Conservation (phyloP, 2,113 vertebrate species). For the Grammomys surdaster region DNA sequence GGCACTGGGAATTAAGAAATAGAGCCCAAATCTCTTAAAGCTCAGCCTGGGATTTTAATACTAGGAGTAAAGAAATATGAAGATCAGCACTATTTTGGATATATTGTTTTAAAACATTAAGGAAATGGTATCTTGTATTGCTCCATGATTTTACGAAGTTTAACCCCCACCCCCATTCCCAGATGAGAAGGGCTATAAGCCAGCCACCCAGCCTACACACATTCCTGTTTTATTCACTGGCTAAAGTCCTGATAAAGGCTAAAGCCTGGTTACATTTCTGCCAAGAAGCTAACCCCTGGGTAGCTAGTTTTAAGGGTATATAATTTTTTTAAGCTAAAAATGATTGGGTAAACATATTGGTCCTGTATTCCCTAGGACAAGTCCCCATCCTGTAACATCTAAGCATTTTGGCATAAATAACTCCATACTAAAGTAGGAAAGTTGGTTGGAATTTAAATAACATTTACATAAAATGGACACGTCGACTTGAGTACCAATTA, state of each 20-base stretch:
- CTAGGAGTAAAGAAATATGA: constrained; percentile 3
- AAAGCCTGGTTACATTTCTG: constrained; percentile 25
- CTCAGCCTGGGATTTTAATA: background rate
- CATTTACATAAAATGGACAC: constrained; percentile 85
- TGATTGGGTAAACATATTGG: constrained; percentile 65
- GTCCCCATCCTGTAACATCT: constrained; percentile 78
- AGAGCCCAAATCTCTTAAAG: background rate
- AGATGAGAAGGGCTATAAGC: background rate
- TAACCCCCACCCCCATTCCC: background rate
- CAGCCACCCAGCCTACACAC: background rate
- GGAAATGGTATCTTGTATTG: background rate
- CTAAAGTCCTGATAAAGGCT: background rate
- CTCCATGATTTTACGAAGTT: background rate
- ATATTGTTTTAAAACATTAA: background rate
- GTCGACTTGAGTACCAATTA: constrained; percentile 84
- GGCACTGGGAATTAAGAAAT: background rate
- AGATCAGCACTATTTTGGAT: background rate
- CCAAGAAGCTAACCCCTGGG: background rate
- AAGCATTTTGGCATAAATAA: constrained; percentile 85
- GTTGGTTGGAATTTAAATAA: constrained; percentile 87
- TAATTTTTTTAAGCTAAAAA: constrained; percentile 75
- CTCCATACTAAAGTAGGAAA: constrained; percentile 83
- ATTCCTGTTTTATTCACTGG: background rate
- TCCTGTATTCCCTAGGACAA: constrained; percentile 66
- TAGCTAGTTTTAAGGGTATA: background rate